A percentile compares a stretch with the other conserved stretches of the same genome.
phyloP scores from a whole-genome alignment of 2,888 invertebrate genomes.

The Molorchus minor region DNA sequence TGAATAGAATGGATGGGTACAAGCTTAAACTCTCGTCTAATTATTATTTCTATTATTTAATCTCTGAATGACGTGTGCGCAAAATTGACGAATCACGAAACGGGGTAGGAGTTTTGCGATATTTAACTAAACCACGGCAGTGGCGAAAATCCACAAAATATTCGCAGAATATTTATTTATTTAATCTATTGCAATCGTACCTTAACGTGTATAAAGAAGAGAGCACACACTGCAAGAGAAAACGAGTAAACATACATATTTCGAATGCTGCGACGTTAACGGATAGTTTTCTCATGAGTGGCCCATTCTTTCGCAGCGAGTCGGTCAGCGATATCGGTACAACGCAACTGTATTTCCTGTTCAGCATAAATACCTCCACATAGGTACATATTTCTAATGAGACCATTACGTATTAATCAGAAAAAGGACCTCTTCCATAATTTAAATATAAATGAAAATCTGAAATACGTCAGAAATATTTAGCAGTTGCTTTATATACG shows the following conservation, averaged over 20 bases:
- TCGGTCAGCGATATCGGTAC: conserved; percentile 10
- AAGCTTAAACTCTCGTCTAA: conserved; percentile 28
- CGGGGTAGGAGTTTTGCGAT: conserved; percentile 27
- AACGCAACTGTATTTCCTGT: conserved; percentile 20
- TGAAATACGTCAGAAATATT: conserved; percentile 36
- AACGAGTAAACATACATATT: no score
- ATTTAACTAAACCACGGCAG: conserved; percentile 43
- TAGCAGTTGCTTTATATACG: conserved; percentile 48
- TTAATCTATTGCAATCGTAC: no score
- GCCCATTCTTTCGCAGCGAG: no score
- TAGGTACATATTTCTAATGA: conserved; percentile 8
- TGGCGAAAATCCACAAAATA: conserved; percentile 10
- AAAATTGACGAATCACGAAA: conserved; percentile 40
- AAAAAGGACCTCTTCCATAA: not conserved
- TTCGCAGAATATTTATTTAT: conserved; percentile 16
- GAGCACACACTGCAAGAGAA: no score
- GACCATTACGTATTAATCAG: not conserved
- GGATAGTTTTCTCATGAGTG: no score
- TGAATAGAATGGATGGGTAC: conserved; percentile 3
- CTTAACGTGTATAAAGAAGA: conserved; percentile 8
- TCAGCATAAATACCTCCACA: conserved; percentile 1
- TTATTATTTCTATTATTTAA: conserved; percentile 41
- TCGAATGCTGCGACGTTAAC: no score
- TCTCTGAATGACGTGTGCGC: conserved; percentile 42
- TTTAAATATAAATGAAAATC: conserved; percentile 31